Conservation (phyloP, 2,888 invertebrate species). For the Xylota segnis region DNA sequence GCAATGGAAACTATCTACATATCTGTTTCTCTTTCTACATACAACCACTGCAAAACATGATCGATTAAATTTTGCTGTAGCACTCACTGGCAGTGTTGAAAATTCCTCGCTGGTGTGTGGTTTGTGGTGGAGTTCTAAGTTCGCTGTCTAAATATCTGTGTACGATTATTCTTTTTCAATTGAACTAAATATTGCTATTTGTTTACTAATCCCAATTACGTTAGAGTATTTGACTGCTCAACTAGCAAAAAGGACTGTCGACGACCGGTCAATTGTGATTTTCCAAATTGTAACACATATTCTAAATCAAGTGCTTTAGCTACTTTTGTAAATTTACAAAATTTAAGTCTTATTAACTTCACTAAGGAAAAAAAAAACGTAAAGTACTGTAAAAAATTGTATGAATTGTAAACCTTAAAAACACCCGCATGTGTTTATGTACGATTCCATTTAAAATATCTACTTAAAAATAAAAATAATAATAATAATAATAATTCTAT, state of each 20-base stretch:
- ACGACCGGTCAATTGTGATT: conserved; percentile 26
- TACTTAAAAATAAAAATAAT: no score
- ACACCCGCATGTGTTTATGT: conserved; percentile 6
- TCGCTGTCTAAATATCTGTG: conserved; percentile 12
- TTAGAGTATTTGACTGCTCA: not conserved
- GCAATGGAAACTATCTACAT: conserved; percentile 14
- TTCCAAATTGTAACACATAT: conserved; percentile 8
- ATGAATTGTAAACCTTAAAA: conserved; percentile 12
- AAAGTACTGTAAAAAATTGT: conserved; percentile 6
- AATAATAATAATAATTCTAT: no score
- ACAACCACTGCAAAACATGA: conserved; percentile 35
- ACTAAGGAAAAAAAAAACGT: not conserved
- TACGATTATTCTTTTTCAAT: conserved; percentile 18
- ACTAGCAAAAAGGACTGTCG: not conserved
- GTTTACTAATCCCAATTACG: not conserved
- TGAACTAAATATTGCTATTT: not conserved
- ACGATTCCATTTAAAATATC: not conserved
- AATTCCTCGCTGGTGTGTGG: conserved; percentile 32
- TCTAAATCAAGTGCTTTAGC: conserved; percentile 36
- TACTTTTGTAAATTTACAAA: conserved; percentile 5
- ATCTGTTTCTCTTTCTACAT: conserved; percentile 38
- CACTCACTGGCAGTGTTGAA: conserved; percentile 26
- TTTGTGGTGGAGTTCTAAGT: conserved; percentile 2
- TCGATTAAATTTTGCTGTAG: conserved; percentile 38
- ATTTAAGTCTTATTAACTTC: not conserved